These are phyloP conservation scores for Acleris emargana DNA, from an alignment of 2,888 invertebrate genomes.

Conservation along the genomic window DNA sequence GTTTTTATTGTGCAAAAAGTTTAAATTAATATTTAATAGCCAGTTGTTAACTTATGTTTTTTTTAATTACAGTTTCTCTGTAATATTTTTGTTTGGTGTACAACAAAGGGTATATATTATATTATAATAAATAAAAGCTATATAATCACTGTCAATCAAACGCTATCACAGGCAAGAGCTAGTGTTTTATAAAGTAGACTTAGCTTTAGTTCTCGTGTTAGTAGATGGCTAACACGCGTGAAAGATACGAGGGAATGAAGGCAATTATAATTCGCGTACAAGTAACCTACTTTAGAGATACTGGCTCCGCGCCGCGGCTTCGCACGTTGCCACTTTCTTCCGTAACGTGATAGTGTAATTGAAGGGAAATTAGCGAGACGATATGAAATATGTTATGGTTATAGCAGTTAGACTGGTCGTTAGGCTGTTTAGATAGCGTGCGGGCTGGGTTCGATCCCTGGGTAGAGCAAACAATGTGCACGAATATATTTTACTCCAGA, in stretches of 20 bases:
- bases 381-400: not conserved
- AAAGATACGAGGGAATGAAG: constrained; percentile 51
- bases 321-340: constrained; percentile 29
- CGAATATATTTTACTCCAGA: too few species aligned
- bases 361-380: constrained; percentile 4
- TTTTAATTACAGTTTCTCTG: too few species aligned
- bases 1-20: too few species aligned
- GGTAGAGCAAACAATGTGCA: too few species aligned
- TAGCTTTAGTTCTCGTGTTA: constrained; percentile 5
- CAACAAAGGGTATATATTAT: too few species aligned
- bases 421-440: too few species aligned
- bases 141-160: too few species aligned
- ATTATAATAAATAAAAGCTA: too few species aligned
- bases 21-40: too few species aligned
- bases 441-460: too few species aligned
- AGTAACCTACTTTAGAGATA: constrained; percentile 52
- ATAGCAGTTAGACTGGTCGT: not conserved
- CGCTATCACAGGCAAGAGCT: constrained; percentile 16
- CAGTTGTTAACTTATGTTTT: too few species aligned
- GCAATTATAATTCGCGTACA: constrained; percentile 59
- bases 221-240: constrained; percentile 49
- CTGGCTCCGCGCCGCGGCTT: constrained; percentile 13
- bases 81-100: too few species aligned
- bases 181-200: constrained; percentile 9
- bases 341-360: constrained; percentile 8